Percentiles rank a stretch among this genome's conserved stretches.
Evolutionary conservation across 2,888 invertebrate species (phyloP).

Genomic region (Onthophagus sagittarius): DNA sequence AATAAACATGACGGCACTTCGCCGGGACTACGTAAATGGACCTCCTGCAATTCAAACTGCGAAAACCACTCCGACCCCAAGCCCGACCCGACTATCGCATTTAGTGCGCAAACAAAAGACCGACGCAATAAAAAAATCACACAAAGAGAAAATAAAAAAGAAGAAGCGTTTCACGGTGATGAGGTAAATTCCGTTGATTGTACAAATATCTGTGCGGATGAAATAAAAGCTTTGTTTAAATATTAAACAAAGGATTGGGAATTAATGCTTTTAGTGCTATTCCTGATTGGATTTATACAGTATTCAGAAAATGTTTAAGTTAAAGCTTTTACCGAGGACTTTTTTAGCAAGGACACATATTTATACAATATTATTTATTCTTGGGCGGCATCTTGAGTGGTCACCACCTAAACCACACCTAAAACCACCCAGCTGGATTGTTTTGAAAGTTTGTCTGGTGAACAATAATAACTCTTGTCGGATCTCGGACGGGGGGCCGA

Average conservation of each 20-base stretch:
- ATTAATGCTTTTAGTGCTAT: too few species aligned
- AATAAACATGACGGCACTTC: neutral
- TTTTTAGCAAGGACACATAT: too few species aligned
- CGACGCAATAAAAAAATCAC: neutral
- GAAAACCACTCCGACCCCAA: slow-evolving; percentile 14
- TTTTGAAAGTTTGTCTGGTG: neutral
- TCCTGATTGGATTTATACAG: too few species aligned
- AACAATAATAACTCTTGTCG: neutral
- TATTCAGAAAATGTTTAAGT: too few species aligned
- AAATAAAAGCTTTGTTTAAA: too few species aligned
- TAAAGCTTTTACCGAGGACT: too few species aligned
- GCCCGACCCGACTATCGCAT: neutral
- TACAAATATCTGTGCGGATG: too few species aligned
- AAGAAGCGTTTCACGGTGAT: neutral
- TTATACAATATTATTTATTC: too few species aligned
- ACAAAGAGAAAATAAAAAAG: neutral
- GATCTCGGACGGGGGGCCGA: neutral
- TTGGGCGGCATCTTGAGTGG: too few species aligned
- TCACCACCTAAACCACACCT: neutral
- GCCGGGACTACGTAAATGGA: slow-evolving; percentile 9
- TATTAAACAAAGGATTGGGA: too few species aligned
- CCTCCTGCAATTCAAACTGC: slow-evolving; percentile 14
- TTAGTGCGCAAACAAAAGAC: neutral
- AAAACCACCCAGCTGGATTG: neutral
- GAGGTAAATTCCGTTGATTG: too few species aligned